A percentile compares a stretch with the other conserved stretches of the same genome.
These are phyloP conservation scores for Glandiceps talaboti DNA, from an alignment of 53 echinoderm and acorn worm genomes.

Conservation along the genomic window DNA sequence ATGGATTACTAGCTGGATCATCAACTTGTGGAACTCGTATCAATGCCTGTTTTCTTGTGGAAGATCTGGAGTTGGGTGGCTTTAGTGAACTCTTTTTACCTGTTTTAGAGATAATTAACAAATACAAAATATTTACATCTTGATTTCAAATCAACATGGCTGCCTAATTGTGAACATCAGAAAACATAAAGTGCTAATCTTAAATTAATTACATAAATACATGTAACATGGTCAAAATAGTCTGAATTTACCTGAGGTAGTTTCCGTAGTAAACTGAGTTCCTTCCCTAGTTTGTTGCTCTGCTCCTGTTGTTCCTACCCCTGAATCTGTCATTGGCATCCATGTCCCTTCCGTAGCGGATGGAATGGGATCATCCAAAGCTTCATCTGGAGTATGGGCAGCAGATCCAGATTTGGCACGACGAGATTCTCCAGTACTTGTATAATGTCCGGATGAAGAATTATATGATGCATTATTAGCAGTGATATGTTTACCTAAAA, in stretches of 20 bases:
- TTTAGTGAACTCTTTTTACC: slow-evolving; percentile 86
- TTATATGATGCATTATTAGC: neutral
- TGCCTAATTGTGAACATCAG: no score
- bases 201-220: no score
- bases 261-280: slow-evolving; percentile 18
- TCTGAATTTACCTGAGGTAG: neutral
- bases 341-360: neutral
- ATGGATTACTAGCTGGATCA: slow-evolving; percentile 10
- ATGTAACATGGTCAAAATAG: no score
- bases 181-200: no score
- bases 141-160: no score
- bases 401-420: neutral
- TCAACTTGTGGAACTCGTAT: slow-evolving; percentile 50
- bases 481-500: neutral
- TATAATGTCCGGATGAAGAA: neutral
- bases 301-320: neutral
- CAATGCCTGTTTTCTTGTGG: slow-evolving; percentile 65
- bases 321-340: slow-evolving; percentile 7
- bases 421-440: neutral
- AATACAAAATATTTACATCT: no score
- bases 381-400: neutral
- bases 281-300: slow-evolving; percentile 4
- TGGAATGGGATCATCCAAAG: neutral
- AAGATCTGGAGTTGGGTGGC: slow-evolving; percentile 37
- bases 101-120: no score